A percentile compares a stretch with the other conserved stretches of the same genome.
phyloP scores from a whole-genome alignment of 2,888 invertebrate species.

The Pammene fasciana region DNA sequence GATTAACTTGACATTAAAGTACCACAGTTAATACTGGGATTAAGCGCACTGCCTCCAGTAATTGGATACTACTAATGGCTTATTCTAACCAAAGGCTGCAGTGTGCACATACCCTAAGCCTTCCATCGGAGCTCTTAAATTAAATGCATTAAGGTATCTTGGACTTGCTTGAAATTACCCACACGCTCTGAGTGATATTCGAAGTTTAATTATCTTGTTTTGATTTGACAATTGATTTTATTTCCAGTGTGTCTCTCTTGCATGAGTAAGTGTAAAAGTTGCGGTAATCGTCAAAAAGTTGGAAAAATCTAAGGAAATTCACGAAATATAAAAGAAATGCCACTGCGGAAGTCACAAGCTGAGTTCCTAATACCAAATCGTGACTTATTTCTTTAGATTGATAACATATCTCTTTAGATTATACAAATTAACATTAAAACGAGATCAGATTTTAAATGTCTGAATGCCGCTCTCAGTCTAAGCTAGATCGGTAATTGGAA shows the following conservation, averaged over 20 bases:
- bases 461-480: background rate
- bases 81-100: background rate
- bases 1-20: too few relatives aligned
- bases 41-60: background rate
- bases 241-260: background rate
- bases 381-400: too few relatives aligned
- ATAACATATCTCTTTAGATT: too few relatives aligned
- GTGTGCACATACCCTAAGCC: background rate
- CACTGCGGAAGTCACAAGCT: too few relatives aligned
- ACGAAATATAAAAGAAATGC: too few relatives aligned
- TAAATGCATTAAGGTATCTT: slow-evolving; percentile 25
- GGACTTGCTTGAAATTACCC: slow-evolving; percentile 18
- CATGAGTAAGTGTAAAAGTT: background rate
- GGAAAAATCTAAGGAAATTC: too few relatives aligned
- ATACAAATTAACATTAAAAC: background rate
- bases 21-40: background rate
- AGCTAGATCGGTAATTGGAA: slow-evolving; percentile 14
- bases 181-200: background rate
- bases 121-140: slow-evolving; percentile 13
- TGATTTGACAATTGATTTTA: background rate
- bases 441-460: background rate
- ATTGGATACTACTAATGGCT: background rate
- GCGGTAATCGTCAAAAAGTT: too few relatives aligned
- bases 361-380: too few relatives aligned
- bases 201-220: background rate